A percentile compares a stretch with the other conserved stretches of the same genome.
These are phyloP conservation scores for Cottus gobio DNA, from an alignment of 2,113 vertebrate species.

Conservation along the genomic window DNA sequence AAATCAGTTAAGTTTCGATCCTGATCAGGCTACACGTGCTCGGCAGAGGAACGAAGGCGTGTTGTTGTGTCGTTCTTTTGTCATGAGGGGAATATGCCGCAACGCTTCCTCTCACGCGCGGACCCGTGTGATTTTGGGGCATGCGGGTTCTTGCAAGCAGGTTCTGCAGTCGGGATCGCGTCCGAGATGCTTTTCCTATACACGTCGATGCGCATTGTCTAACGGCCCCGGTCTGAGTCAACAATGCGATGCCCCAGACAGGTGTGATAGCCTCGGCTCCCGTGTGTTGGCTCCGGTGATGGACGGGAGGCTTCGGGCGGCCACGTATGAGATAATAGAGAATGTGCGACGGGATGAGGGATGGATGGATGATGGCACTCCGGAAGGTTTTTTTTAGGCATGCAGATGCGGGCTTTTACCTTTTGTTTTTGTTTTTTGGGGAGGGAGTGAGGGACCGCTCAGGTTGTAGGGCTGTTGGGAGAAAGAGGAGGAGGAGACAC, in stretches of 20 bases:
- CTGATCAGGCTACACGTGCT: conserved; percentile 19
- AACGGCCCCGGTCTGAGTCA: neutral
- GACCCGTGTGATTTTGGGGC: neutral
- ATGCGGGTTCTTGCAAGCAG: neutral
- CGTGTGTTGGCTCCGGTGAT: neutral
- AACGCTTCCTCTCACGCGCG: neutral
- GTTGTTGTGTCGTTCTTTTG: neutral
- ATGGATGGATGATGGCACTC: conserved; percentile 42
- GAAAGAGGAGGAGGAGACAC: conserved; percentile 29
- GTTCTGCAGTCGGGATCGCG: neutral
- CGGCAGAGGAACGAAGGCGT: neutral
- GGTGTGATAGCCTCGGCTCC: conserved; percentile 60
- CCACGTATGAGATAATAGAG: neutral
- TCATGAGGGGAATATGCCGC: neutral
- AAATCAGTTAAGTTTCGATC: neutral
- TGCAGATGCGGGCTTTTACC: conserved; percentile 69
- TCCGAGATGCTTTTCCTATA: neutral
- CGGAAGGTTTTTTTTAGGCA: conserved; percentile 25
- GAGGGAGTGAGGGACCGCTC: conserved; percentile 22
- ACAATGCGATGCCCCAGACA: conserved; percentile 49
- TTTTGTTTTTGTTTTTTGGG: conserved; percentile 12
- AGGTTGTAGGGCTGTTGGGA: conserved; percentile 40
- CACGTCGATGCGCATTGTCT: neutral
- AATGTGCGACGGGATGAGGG: neutral
- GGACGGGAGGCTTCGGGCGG: conserved; percentile 30